These are phyloP conservation scores for Albula goreensis DNA, from an alignment of 2,113 vertebrate genomes.

Conservation along the genomic window DNA sequence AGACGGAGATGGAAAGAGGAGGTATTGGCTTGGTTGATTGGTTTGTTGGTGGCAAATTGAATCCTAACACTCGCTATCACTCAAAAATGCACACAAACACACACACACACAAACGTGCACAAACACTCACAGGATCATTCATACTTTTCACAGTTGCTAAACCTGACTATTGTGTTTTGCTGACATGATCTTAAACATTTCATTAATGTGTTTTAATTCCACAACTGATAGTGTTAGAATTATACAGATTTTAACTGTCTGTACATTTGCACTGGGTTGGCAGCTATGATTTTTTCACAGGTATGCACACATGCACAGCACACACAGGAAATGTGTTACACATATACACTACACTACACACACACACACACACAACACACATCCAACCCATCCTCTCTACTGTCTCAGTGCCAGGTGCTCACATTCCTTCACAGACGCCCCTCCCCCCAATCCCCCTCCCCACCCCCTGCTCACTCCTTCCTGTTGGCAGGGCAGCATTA, in stretches of 20 bases:
- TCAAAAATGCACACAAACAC: neutral
- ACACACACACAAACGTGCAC: neutral
- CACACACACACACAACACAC: neutral
- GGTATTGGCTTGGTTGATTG: neutral
- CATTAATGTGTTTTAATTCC: too few relatives aligned
- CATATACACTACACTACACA: neutral
- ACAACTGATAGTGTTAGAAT: too few relatives aligned
- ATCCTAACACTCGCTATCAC: neutral
- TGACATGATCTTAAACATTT: too few relatives aligned
- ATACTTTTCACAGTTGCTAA: too few relatives aligned
- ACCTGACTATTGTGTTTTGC: too few relatives aligned
- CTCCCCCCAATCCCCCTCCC: neutral
- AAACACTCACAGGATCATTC: neutral
- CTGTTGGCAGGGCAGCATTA: neutral
- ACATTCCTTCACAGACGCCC: neutral
- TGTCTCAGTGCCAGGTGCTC: neutral
- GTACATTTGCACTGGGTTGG: too few relatives aligned
- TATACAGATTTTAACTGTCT: too few relatives aligned
- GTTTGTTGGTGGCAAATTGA: neutral
- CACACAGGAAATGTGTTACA: neutral
- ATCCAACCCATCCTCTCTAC: too few relatives aligned
- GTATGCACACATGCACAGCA: neutral
- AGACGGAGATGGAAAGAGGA: neutral
- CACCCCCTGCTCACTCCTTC: neutral
- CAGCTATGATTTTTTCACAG: too few relatives aligned